These are phyloP conservation scores for Hypotaenidia okinawae DNA, from an alignment of 2,797 vertebrate genomes.

Conservation along the genomic window DNA sequence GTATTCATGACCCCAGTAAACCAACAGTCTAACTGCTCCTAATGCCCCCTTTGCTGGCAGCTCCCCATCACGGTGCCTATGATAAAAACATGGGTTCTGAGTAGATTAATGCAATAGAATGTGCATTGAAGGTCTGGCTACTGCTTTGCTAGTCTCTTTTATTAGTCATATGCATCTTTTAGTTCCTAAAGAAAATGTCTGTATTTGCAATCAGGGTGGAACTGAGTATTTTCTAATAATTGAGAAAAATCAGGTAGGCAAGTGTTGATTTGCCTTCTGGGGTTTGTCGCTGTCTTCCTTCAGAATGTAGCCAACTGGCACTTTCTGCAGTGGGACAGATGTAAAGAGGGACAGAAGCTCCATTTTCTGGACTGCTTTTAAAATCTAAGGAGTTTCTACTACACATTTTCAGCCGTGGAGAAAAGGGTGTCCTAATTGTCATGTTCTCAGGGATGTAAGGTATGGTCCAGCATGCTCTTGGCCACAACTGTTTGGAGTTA, in stretches of 20 bases:
- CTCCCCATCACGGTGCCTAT: not conserved
- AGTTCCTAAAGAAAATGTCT: not conserved
- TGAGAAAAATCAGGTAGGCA: not conserved
- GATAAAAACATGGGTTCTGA: not conserved
- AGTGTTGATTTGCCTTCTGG: not conserved
- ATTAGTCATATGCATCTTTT: not conserved
- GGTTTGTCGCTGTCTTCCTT: not conserved
- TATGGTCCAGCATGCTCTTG: not conserved
- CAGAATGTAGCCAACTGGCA: not conserved
- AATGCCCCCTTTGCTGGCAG: not conserved
- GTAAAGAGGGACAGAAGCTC: not conserved
- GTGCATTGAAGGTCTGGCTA: not conserved
- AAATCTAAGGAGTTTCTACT: not conserved
- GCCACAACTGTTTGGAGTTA: not conserved
- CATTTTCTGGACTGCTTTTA: not conserved
- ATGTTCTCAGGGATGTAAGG: not conserved
- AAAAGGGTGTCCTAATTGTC: not conserved
- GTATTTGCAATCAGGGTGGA: not conserved
- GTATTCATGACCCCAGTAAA: not conserved
- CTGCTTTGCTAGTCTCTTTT: not conserved
- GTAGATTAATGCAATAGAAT: not conserved
- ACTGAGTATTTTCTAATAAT: not conserved
- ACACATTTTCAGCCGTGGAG: rapidly evolving
- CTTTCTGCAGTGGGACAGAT: not conserved
- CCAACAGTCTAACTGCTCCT: not conserved